Base-by-base conservation (phyloP, 2,113 vertebrate genomes). In the Chitala chitala region DNA sequence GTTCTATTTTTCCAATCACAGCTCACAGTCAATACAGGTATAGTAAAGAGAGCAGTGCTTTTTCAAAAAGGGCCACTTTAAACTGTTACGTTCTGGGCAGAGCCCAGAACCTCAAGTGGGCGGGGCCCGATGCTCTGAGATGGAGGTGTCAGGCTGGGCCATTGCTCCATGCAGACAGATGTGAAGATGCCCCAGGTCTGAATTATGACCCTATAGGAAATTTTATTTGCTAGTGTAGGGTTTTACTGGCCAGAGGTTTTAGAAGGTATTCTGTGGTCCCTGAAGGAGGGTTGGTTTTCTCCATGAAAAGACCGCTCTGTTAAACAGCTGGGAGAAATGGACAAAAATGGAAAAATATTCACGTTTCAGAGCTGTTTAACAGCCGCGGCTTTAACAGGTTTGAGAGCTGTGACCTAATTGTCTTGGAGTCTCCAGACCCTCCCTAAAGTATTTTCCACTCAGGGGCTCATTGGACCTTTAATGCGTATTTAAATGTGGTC, bases 301-400 rank as follows among this genome's bases (percentile, higher is more conserved):
- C 77, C 48, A 78, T 83, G 76, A 86, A 86, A 79, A 73, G 76
- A 65, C 33, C n/a, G 15, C 78, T 50, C 74, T 83, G 80, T 82
- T 80, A 51, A 78, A 77, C 69, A 58, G 85, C 84, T 76, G 79
- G 71, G 22, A 12, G 15, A 44, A 15, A 26, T 26, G 13, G 42
- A 66, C 29, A 65, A 40, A 65, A 56, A 12, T 48, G 65, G 33
- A 33, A 36, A 38, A 56, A 15, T 72, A 81, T 87, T 83, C 85
- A 78, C 87, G 85, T 82, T 78, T 75, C 53, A 61, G 58, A 78
- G 71, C 77, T 77, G 71, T 79, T n/a, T n/a, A n/a, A n/a, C n/a
- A n/a, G n/a, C n/a, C n/a, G n/a, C n/a, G n/a, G n/a, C n/a, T n/a
- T n/a, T 81, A 65, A 68, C 54, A 61, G n/a, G 55, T 58, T 22